Conservation (phyloP, 2,888 invertebrate species). For the Lasioglossum lativentre region DNA sequence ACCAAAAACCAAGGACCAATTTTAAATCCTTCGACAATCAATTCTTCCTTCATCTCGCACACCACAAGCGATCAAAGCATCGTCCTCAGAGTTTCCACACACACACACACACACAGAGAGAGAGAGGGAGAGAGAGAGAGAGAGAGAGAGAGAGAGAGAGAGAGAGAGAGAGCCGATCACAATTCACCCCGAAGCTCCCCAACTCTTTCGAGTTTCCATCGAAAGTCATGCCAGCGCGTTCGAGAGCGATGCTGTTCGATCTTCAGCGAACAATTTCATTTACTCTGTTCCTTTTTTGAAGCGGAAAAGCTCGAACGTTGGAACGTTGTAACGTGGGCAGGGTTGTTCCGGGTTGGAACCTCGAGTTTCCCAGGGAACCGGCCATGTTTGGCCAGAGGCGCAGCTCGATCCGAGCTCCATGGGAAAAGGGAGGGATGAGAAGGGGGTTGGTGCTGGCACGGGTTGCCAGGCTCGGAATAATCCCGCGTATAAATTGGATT, state of each 20-base stretch:
- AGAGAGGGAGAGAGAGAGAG: neutral
- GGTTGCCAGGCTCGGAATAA: constrained; percentile 76
- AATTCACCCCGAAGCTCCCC: neutral
- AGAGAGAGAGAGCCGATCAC: neutral
- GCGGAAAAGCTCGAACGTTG: neutral
- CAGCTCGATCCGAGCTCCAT: neutral
- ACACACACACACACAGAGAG: too few relatives aligned
- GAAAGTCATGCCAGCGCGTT: neutral
- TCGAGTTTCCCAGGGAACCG: constrained; percentile 36
- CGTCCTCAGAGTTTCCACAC: neutral
- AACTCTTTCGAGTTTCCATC: neutral
- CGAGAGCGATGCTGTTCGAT: neutral
- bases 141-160: neutral
- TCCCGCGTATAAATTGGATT: constrained; percentile 84
- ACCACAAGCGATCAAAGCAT: neutral
- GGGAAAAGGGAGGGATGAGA: constrained; percentile 17
- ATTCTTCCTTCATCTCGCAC: neutral
- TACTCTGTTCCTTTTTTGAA: neutral
- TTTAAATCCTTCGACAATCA: neutral
- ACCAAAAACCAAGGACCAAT: neutral
- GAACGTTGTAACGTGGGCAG: neutral
- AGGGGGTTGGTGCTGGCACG: constrained; percentile 42
- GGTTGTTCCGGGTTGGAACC: constrained; percentile 19
- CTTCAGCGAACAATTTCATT: neutral
- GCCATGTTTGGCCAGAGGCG: constrained; percentile 59